Evolutionary conservation across 2,888 invertebrate genomes (phyloP), one percentile per base, ranked within the genome.

Genomic region (Drosophila crucigera): DNA sequence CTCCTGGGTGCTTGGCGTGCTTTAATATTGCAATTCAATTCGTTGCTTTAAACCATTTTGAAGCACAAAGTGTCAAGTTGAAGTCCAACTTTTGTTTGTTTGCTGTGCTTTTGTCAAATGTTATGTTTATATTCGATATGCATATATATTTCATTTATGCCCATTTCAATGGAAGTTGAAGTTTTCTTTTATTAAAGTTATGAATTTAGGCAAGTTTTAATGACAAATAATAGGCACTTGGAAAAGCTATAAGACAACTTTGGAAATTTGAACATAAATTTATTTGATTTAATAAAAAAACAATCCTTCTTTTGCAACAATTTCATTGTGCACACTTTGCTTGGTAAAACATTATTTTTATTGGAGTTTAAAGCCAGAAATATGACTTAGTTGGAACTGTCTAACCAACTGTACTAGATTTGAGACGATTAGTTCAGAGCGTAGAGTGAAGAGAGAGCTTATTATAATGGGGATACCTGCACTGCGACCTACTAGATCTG

Each of bases 11-110:
- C 33, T 55, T 73, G 61, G 31, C n/a, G n/a, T 41, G 22, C 78
- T 79, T 80, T 78, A 77, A 78, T 63, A 47, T 60, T 62, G 47
- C 47, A 54, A 61, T 64, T 66, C 22, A 63, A 54, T 58, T 60
- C 16, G 37, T 66, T 54, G 37, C 64, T 64, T 78, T 71, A 65
- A 69, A 55, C 37, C 56, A 53, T 52, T 59, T 61, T 59, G 16
- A 60, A 54, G 31, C 47, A 39, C 59, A 70, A 72, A 72, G 59
- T 63, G 58, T 10, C 55, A 75, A 83, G 60, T 77, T 80, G 59
- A 60, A 33, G 41, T 39, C 49, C 49, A 55, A 70, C 49, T 61
- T 68, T 64, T 59, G 16, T 37, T 16, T 25, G 35, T 10, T 25
- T 25, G 19, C 5, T 25, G 25, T 16, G 30, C 25, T 22, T 14